Base-by-base conservation (phyloP, 1,140 invertebrate genomes). In the Dysdera silvatica region DNA sequence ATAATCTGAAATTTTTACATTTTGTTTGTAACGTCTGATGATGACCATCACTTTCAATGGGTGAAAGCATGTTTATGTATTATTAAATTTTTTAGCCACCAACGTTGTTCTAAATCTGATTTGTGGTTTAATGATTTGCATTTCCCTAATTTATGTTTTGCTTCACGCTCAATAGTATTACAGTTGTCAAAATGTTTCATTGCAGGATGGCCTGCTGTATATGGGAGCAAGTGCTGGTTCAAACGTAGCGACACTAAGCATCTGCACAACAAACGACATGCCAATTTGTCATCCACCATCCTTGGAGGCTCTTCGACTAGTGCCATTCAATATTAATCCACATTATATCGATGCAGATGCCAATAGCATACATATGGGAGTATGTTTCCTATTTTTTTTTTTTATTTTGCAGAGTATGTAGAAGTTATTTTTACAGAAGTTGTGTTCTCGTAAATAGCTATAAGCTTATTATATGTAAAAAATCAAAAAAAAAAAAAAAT, bases 301-400 rank as follows among this genome's bases (percentile, higher is more conserved):
- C 57, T 89, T 90, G 76, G 77, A 84, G 64, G 87, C 85, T 7
- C 75, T 91, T 40, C 78, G 77, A 20, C 78, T 91, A 16, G 82
- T 91, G 4, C 85, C 87, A 4, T 90, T 90, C 72, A 90, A 91
- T 74, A 89, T 91, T 41, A 91, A 91, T 75, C 86, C 88, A 33
- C 88, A 91, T 75, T 91, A 88, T 72, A 73, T 87, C 66, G 87
- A 90, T 54, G 71, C 81, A 40, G 76, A 83, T 68, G 69, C 77
- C 16, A 79, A 74, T 69, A 81, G 79, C 60, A 84, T 75, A 61
- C 87, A 89, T 73, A 86, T 84, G 77, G 87, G 87, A 29, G 87
- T 87, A 76, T 85, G 71, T 54, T 35, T 40, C 16, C n/a, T 29
- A 5, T 49, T 64, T 23, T 49, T 43, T 49, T 53, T 28, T 43